These are phyloP conservation scores for Catostylus mosaicus DNA, from an alignment of 30 jellyfish, hydroid and myxozoan species.

Conservation along the genomic window DNA sequence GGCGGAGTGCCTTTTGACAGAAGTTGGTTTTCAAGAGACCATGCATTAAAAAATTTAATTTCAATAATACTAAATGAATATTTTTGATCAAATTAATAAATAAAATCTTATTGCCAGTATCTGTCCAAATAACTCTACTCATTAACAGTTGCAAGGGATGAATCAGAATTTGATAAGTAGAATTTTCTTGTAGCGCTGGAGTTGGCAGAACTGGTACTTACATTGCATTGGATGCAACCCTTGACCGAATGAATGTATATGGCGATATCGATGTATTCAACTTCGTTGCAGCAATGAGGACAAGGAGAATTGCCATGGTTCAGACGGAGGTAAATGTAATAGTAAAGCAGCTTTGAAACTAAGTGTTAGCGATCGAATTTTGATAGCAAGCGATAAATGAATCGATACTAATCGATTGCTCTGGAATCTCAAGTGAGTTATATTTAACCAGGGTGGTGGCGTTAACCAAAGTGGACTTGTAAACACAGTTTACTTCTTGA, in stretches of 20 bases:
- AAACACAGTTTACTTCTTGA: too few species aligned
- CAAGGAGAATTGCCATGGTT: conserved; percentile 95
- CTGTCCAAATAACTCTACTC: neutral
- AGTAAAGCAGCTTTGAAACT: too few species aligned
- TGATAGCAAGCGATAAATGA: too few species aligned
- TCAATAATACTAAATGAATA: too few species aligned
- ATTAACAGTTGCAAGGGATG: neutral
- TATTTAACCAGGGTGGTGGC: too few species aligned
- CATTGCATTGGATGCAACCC: conserved; percentile 80
- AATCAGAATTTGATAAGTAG: neutral
- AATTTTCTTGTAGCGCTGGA: conserved; percentile 81
- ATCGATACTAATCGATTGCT: too few species aligned
- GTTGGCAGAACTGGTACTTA: conserved; percentile 97
- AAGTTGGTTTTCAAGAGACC: too few species aligned
- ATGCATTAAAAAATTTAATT: too few species aligned
- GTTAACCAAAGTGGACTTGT: too few species aligned
- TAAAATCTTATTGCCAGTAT: neutral
- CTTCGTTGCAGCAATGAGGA: conserved; percentile 88
- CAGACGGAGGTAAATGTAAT: conserved; percentile 82
- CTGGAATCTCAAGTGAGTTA: too few species aligned
- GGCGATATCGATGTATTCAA: conserved; percentile 86
- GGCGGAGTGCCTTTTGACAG: too few species aligned
- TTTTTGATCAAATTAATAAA: neutral
- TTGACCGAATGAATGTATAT: conserved; percentile 64
- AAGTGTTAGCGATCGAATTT: too few species aligned